Percentiles rank a stretch among this genome's conserved stretches.
These are phyloP conservation scores for Marasmarcha lunaedactyla DNA, from an alignment of 2,888 invertebrate genomes.

Conservation along the genomic window DNA sequence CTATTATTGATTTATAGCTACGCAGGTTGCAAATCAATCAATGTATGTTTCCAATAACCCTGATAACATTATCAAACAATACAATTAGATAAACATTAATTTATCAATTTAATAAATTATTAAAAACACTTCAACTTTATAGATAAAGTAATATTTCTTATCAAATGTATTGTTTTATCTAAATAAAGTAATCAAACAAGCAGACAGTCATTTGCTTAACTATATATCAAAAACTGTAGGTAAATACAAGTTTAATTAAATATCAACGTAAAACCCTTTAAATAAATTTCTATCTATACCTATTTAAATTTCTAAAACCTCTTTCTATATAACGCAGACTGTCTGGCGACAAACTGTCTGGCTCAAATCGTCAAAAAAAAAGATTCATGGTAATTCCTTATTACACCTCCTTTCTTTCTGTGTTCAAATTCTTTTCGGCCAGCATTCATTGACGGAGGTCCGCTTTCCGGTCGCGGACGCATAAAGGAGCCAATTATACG, in stretches of 20 bases:
- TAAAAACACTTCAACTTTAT: slow-evolving; percentile 46
- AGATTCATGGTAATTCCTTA: slow-evolving; percentile 27
- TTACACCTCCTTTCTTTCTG: slow-evolving; percentile 36
- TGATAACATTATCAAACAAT: slow-evolving; percentile 62
- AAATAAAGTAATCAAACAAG: slow-evolving; percentile 1
- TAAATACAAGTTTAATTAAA: no score
- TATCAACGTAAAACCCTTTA: no score
- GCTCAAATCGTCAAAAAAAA: slow-evolving; percentile 11
- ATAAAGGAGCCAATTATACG: slow-evolving; percentile 62
- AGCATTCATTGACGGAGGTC: slow-evolving; percentile 49
- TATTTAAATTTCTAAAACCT: no score
- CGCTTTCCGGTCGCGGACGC: slow-evolving; percentile 46
- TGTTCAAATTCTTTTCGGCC: slow-evolving; percentile 51
- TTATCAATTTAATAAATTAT: slow-evolving; percentile 30
- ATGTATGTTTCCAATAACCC: slow-evolving; percentile 42
- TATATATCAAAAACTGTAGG: no score
- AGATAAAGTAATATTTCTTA: slow-evolving; percentile 55
- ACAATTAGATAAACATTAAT: slow-evolving; percentile 52
- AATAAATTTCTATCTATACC: no score
- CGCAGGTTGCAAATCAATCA: slow-evolving; percentile 13
- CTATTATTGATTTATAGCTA: no score
- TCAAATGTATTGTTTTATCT: slow-evolving; percentile 19
- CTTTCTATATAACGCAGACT: not conserved
- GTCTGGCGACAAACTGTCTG: slow-evolving; percentile 55
- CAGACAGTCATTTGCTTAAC: not conserved